Evolutionary conservation across 2,888 invertebrate species (phyloP).

Genomic region (Mesorhabditis sp.): DNA sequence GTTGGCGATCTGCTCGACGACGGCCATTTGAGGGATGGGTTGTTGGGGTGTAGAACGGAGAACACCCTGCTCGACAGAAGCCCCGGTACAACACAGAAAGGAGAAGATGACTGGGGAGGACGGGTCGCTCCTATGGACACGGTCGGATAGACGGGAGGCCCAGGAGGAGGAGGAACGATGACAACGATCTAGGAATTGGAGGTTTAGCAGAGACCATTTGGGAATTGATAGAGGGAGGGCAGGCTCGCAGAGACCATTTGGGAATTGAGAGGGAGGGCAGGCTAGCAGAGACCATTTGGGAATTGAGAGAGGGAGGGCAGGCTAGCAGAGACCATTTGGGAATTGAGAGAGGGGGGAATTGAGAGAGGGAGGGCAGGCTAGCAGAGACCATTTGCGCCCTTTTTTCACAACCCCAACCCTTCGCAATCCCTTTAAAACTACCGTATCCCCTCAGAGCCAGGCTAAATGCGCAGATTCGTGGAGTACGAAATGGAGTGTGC

Average conservation of each 20-base stretch:
- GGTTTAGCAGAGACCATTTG: neutral
- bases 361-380: too few relatives aligned
- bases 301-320: too few relatives aligned
- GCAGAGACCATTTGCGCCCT: too few relatives aligned
- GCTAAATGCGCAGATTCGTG: too few relatives aligned
- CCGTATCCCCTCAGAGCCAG: too few relatives aligned
- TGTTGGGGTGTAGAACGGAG: constrained; percentile 12
- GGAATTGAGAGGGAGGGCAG: too few relatives aligned
- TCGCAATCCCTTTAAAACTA: too few relatives aligned
- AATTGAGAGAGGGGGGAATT: too few relatives aligned
- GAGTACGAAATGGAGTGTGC: neutral
- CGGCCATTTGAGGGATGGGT: neutral
- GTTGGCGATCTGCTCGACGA: neutral
- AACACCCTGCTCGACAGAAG: constrained; percentile 38
- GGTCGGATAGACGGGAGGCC: constrained; percentile 8
- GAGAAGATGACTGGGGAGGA: constrained; percentile 30
- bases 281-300: too few relatives aligned
- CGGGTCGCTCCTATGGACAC: neutral
- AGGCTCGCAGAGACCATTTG: too few relatives aligned
- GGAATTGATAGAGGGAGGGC: too few relatives aligned
- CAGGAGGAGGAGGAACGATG: constrained; percentile 1
- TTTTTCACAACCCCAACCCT: too few relatives aligned
- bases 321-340: neutral
- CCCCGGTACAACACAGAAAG: constrained; percentile 49
- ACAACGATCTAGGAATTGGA: neutral